Evolutionary conservation across 2,888 invertebrate genomes (phyloP).

Genomic region (Morinoia aosen): DNA sequence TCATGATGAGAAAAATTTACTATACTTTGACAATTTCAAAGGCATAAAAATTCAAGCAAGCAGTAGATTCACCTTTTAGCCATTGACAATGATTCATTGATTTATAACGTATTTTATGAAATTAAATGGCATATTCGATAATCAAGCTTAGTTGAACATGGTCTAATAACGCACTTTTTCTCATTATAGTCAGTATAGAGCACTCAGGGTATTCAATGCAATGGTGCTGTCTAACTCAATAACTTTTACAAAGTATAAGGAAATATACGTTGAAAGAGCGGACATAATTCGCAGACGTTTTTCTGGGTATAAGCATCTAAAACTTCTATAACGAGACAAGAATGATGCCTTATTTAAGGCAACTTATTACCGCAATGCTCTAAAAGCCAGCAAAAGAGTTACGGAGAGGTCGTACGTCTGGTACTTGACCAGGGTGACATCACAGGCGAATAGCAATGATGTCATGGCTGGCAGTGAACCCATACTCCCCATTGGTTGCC

Average conservation of each 20-base stretch:
- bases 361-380: background rate
- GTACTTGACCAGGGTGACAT: background rate
- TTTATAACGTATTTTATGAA: too few relatives aligned
- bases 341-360: background rate
- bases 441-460: background rate
- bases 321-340: background rate
- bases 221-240: too few relatives aligned
- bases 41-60: background rate
- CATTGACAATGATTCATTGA: background rate
- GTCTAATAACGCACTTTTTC: too few relatives aligned
- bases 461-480: constrained; percentile 11
- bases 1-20: background rate
- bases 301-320: background rate
- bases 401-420: constrained; percentile 5
- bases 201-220: too few relatives aligned
- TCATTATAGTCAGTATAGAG: too few relatives aligned
- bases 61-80: background rate
- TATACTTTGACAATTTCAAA: background rate
- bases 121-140: too few relatives aligned
- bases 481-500: background rate
- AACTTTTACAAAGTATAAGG: too few relatives aligned
- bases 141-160: too few relatives aligned
- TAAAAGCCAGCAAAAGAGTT: background rate
- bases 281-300: too few relatives aligned
- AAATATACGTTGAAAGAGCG: too few relatives aligned